Evolutionary conservation across 2,797 vertebrate genomes (phyloP), one percentile per base, ranked within the genome.

Genomic region (Melanotaenia nigrans): DNA sequence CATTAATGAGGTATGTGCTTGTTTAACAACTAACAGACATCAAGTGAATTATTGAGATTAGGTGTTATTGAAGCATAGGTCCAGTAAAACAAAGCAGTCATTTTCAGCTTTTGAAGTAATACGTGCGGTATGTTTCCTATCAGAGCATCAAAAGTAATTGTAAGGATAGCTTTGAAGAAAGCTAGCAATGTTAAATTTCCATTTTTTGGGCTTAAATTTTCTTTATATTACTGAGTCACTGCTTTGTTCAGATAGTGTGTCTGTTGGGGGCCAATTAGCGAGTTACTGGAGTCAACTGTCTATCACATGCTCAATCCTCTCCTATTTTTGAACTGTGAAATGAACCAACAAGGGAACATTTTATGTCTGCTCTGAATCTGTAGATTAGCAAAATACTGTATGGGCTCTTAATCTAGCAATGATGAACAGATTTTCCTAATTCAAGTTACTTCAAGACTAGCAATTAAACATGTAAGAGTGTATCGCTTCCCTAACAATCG

Each of bases 241-340:
- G 73, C 76, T 79, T 75, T 59, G 56, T 76, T 85, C 65, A 75
- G 74, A 73, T 77, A 74, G 61, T 59, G 60, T 54, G 77, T 87
- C 87, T 87, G 72, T 16, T 79, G 85, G 82, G 85, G 82, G 73
- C 83, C 85, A 90, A 89, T 90, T 87, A 90, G 75, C 45, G 67
- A 81, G 65, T 72, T 69, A 61, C 65, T 82, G 56, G 71, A 90
- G 77, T 88, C 85, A 87, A 81, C 56, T 73, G 76, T 81, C 74
- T 77, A 54, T 79, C 1, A 22, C 67, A 66, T 42, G 28, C 63
- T 81, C 82, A 81, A 74, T 87, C 74, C 59, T n/a, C 64, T 72
- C 67, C 62, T 71, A 28, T 70, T 79, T 81, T 61, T 84, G 68
- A 78, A 51, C 60, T 63, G 78, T 68, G 68, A 73, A 82, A 75